Conservation (phyloP, 2,113 vertebrate genomes). For the Carlito syrichta region DNA sequence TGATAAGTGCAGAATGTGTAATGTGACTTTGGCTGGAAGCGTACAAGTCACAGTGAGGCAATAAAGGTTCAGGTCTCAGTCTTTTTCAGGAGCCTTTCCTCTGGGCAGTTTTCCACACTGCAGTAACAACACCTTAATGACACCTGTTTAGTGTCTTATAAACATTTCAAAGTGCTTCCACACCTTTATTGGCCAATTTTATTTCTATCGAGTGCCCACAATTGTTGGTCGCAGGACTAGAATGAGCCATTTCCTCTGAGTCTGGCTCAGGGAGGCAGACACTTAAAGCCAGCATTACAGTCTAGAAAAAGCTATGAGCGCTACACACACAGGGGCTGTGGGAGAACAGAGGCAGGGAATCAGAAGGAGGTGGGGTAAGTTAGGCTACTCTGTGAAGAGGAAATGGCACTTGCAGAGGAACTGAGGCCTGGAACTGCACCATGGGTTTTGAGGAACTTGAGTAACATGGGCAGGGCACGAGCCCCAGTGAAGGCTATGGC, state of each 20-base stretch:
- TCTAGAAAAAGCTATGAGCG: neutral
- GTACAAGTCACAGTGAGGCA: neutral
- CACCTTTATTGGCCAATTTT: neutral
- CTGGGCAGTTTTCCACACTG: neutral
- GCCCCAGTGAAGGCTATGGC: neutral
- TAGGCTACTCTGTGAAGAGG: neutral
- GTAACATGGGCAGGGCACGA: neutral
- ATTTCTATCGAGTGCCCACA: neutral
- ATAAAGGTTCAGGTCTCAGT: neutral
- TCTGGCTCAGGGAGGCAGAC: neutral
- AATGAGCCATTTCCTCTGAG: neutral
- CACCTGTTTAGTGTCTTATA: neutral
- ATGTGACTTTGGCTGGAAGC: neutral
- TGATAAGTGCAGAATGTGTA: neutral
- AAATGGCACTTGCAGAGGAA: rapidly evolving
- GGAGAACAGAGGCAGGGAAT: neutral
- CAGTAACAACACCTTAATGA: neutral
- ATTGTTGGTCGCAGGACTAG: neutral
- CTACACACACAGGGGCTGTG: neutral
- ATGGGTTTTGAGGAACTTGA: neutral
- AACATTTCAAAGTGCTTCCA: neutral
- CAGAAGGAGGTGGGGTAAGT: neutral
- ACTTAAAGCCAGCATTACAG: too few relatives aligned
- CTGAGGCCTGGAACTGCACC: neutral
- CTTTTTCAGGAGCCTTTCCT: neutral